These are phyloP conservation scores for Sylvicapra grimmia DNA, from an alignment of 2,113 vertebrate genomes.

Conservation along the genomic window DNA sequence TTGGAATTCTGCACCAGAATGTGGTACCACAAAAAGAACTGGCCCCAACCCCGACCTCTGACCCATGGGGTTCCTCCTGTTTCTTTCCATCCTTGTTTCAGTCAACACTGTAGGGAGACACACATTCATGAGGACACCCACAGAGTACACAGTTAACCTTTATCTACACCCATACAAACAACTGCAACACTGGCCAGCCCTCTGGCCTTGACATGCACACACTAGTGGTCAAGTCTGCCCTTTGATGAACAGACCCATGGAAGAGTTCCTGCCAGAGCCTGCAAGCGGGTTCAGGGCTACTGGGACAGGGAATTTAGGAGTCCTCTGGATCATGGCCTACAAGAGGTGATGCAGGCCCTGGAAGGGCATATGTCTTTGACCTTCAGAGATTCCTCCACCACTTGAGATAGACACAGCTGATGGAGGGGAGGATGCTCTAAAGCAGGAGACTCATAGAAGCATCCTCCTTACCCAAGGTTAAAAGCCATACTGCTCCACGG, in stretches of 20 bases:
- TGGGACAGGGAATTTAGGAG: background rate
- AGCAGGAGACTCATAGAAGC: background rate
- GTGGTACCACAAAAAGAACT: background rate
- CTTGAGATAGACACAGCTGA: background rate
- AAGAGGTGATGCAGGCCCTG: background rate
- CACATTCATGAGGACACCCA: background rate
- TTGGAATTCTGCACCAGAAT: background rate
- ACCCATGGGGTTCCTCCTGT: background rate
- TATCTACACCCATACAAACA: background rate
- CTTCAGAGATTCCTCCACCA: background rate
- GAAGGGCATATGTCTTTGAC: background rate
- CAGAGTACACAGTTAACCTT: background rate
- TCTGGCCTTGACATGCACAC: background rate
- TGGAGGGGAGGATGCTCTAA: background rate
- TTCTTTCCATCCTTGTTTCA: background rate
- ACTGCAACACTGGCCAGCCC: rapidly evolving
- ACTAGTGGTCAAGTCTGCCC: rapidly evolving
- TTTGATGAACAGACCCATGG: background rate
- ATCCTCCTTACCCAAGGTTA: background rate
- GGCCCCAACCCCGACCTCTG: background rate
- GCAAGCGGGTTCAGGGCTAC: background rate
- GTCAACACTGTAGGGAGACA: background rate
- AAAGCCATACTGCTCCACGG: background rate
- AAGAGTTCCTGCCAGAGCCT: background rate
- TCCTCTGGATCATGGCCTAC: background rate